A percentile compares a stretch with the other conserved stretches of the same genome.
Conservation (phyloP, 2,888 invertebrate genomes). For the Patella caerulea region DNA sequence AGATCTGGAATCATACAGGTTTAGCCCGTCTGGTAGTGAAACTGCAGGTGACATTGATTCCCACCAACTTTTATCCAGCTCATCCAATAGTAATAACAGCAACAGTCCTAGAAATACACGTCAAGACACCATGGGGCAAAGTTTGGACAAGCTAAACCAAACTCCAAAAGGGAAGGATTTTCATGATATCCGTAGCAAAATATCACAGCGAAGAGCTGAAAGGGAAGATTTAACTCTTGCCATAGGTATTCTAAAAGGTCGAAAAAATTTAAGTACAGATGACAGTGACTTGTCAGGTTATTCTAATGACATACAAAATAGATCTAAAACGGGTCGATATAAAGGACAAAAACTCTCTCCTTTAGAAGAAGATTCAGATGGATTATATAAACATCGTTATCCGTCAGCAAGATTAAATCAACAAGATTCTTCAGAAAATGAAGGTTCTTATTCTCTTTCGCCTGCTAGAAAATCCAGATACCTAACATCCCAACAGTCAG, state of each 20-base stretch:
- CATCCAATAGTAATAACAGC: not conserved
- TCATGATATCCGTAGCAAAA: not conserved
- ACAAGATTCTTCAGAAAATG: not conserved
- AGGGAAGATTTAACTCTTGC: not conserved
- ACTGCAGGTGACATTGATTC: conserved; percentile 39
- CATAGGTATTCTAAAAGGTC: not conserved
- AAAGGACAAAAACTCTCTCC: not conserved
- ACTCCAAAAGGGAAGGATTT: not conserved
- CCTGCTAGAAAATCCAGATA: not conserved
- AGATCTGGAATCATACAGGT: conserved; percentile 42
- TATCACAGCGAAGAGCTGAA: not conserved
- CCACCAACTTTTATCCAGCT: conserved; percentile 23
- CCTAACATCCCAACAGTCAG: no score
- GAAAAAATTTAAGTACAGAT: not conserved
- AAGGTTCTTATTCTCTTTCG: not conserved
- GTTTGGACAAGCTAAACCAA: not conserved
- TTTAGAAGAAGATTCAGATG: not conserved
- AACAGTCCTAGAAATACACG: not conserved
- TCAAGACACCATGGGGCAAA: not conserved
- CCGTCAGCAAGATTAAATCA: not conserved
- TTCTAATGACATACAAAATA: not conserved
- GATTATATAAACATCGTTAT: no score
- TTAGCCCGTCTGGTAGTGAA: conserved; percentile 50
- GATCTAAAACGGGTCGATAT: not conserved
- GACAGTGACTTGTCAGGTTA: not conserved